Conservation (phyloP, 2,113 vertebrate species). For the human region GRCh38 chr6:45934501-45935000, state of each 20-base stretch:
- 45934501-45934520: background rate
- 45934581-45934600: accelerated
- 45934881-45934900: background rate
- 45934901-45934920: background rate
- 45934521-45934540: accelerated
- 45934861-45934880: background rate
- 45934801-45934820: background rate
- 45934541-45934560: background rate
- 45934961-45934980: background rate
- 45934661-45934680: background rate
- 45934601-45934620: background rate
- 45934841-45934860: background rate
- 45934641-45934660: accelerated
- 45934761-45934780: background rate
- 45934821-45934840: background rate
- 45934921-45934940: background rate
- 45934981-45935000: background rate
- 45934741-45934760: background rate
- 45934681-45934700: accelerated
- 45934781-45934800: background rate
- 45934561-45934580: too few species aligned
- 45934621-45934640: background rate
- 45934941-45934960: accelerated
- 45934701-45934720: accelerated
- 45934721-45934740: background rate